Base-by-base conservation (phyloP, 2,797 vertebrate species). In the Aythya fuligula region DNA sequence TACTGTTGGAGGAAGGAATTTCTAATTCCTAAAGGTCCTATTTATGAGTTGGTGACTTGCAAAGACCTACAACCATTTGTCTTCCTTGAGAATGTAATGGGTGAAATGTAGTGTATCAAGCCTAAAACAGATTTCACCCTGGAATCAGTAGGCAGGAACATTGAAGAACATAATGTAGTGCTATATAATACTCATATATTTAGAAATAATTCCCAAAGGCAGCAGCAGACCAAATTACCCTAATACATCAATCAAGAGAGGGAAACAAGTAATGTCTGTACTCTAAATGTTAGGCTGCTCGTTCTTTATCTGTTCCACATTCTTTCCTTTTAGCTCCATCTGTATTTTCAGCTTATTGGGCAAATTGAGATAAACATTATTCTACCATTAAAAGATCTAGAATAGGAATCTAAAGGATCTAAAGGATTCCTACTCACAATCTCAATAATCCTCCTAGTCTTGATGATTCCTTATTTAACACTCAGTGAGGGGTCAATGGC, bases 151-250 rank as follows among this genome's bases (percentile, higher is more conserved):
- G 72, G 66, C 71, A 82, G 67, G 28, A 95, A 43, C 47, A 54
- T 0, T 51, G 77, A 87, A 83, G 47, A 25, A 77, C 43, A 72
- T 66, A 32, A 85, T 54, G 16, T 13, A 73, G 60, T 65, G 36
- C 66, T 77, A 27, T 9, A 58, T 21, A 77, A 77, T 38, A 71
- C 1, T 4, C 16, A 13, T 2, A 12, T 53, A 62, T 89, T 86
- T 65, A 78, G 70, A 83, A 94, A 85, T 61, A 95, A 92, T 92
- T 72, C 36, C 47, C 54, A 79, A 85, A 77, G 22, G 65, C 32
- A 90, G 62, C 39, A 95, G 77, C 36, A 87, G 90, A 65, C 21
- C 45, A 61, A 81, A 81, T 56, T 39, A 85, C 21, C 3, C 0
- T 17, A 86, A 69, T 39, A 32, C 7, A 88, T 79, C 60, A 67